Base-by-base conservation (phyloP, 2,113 vertebrate genomes). In the Pavo muticus region DNA sequence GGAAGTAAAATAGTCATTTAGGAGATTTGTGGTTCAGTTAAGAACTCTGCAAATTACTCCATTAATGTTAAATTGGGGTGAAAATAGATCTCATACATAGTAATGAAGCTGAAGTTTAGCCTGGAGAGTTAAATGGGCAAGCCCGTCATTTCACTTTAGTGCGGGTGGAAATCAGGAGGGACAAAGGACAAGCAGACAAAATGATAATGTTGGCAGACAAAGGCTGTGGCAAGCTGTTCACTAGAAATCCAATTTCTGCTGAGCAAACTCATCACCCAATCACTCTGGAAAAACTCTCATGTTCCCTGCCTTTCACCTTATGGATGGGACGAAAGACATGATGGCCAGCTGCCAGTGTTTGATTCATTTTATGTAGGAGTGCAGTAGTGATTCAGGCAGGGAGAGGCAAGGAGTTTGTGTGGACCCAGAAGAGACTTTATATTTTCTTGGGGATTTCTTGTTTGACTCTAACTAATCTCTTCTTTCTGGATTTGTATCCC, bases 61-160 rank as follows among this genome's bases (percentile, higher is more conserved):
- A 84, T 91, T 96, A 93, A 72, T 91, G 84, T 81, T 94, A 93
- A 97, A 95, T 84, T 93, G 87, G 76, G 80, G 90, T 90, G 94
- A 96, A 97, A 95, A 95, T 70, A 91, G 86, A 89, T 72, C 65
- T 97, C 71, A 92, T 84, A 25, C 85, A 95, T 78, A 96, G 89
- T 94, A 96, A 96, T 96, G 90, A 97, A 83, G 47, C 42, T 89
- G 70, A 96, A 94, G 83, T 89, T 89, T 88, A 96, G 87, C 69
- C 79, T 88, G 50, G 72, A 88, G 67, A 92, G 56, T 71, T 78
- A 89, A 95, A 89, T 5, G 20, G 61, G 63, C 56, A 93, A 83
- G 68, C 27, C 35, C 3, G 2, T 93, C 88, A 86, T 90, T 95
- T 95, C 0, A 0, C 32, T 52, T 93, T 94, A 96, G 69, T 0